Evolutionary conservation across 2,888 invertebrate genomes (phyloP), one percentile per base, ranked within the genome.

Genomic region (Acleris laterana): DNA sequence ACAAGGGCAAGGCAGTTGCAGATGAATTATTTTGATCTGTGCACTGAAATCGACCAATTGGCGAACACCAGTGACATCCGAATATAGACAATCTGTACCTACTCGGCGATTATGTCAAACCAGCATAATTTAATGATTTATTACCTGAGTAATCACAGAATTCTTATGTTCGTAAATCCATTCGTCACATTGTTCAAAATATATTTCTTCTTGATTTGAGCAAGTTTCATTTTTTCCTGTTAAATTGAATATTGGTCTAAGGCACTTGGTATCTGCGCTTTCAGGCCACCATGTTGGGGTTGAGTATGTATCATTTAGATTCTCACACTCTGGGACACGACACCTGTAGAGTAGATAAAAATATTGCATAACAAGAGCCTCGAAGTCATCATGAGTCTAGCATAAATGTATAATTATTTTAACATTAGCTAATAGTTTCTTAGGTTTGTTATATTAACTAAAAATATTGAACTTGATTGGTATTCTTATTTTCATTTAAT

Each of bases 151-250:
- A 3, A 88, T 81, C 20, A 87, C 84, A 2, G 89, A 88, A 74
- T 90, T 84, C 42, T 81, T 73, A 60, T 81, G 83, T 70, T 87
- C 88, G 63, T 88, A 90, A 48, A 88, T 74, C 89, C 89, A 90
- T 57, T 87, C 80, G n/a, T 77, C 71, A 61, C 90, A 90, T 59
- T 82, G 75, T 63, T 80, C 81, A n/a, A 83, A 69, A 44, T 78
- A 78, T 6, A 72, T 72, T 60, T 87, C 84, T 5, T 83, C 78
- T 38, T 74, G 69, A 68, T 83, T 84, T 2, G 78, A 78, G 63
- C 89, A 89, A n/a, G 81, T 83, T 52, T 76, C 66, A 65, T 84
- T 82, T 4, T 71, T 61, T 28, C 72, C 77, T 1, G 71, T 63
- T 7, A 68, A 66, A 60, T 82, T 77, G 3, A 87, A 51, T 17